These are phyloP conservation scores for Crotalus helleri DNA, from an alignment of 2,113 vertebrate species.

Conservation along the genomic window DNA sequence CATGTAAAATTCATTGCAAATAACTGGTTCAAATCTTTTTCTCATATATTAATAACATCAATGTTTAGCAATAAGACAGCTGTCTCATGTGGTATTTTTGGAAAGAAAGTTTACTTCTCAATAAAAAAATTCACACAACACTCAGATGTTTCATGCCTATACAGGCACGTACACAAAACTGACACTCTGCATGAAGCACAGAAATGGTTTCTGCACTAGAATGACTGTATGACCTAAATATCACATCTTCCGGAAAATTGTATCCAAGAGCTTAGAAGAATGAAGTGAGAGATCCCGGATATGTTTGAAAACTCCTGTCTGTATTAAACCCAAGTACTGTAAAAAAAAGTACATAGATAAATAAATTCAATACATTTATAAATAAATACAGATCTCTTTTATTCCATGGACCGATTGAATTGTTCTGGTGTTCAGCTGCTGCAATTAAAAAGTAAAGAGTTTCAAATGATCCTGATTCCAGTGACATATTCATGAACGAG, in stretches of 20 bases:
- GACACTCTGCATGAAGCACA: not conserved
- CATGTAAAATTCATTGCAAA: not conserved
- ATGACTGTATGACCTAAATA: not conserved
- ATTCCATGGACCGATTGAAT: not conserved
- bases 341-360: not conserved
- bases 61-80: not conserved
- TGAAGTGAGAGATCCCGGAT: not conserved
- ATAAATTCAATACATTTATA: not conserved
- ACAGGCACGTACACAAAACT: not conserved
- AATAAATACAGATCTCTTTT: not conserved
- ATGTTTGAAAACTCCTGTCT: not conserved
- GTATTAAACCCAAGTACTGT: fast-evolving
- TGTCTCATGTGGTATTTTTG: not conserved
- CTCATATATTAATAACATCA: not conserved
- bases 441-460: not conserved
- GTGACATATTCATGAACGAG: not conserved
- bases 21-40: not conserved
- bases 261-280: not conserved
- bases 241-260: not conserved
- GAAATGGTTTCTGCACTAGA: not conserved
- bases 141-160: not conserved
- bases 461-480: not conserved
- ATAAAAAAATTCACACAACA: not conserved
- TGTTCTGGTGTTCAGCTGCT: not conserved
- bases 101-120: not conserved